These are phyloP conservation scores for Apocrypta bakeri DNA, from an alignment of 1,140 invertebrate species.

Conservation along the genomic window DNA sequence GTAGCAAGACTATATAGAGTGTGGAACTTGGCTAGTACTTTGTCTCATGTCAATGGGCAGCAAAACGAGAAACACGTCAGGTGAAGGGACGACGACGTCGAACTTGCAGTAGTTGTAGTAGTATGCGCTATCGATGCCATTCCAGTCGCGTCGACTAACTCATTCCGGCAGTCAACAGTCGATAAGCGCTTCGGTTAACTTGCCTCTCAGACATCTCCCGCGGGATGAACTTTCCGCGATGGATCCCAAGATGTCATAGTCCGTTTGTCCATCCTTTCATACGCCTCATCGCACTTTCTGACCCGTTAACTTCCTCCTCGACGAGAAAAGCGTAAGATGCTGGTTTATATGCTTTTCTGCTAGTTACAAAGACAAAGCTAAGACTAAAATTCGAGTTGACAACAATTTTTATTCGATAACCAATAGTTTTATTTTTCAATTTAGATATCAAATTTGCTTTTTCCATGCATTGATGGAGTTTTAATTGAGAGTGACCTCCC, in stretches of 20 bases:
- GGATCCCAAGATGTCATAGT: constrained; percentile 30
- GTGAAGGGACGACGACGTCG: background rate
- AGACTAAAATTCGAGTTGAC: constrained; percentile 4
- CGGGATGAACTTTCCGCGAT: constrained; percentile 46
- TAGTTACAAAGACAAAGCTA: background rate
- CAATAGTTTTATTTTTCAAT: constrained; percentile 32
- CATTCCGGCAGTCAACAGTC: constrained; percentile 52
- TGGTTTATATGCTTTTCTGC: constrained; percentile 14
- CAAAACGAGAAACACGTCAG: background rate
- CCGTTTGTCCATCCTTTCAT: background rate
- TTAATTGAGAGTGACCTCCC: background rate
- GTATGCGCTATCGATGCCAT: constrained; percentile 16
- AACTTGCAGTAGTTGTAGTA: background rate
- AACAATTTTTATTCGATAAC: constrained; percentile 23
- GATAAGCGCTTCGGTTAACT: constrained; percentile 56
- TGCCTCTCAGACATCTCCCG: constrained; percentile 50
- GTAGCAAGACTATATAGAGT: constrained; percentile 4
- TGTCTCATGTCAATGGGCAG: background rate
- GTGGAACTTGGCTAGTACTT: background rate
- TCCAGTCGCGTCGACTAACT: constrained; percentile 36
- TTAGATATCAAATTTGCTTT: background rate
- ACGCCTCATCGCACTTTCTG: constrained; percentile 36
- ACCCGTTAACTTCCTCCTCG: constrained; percentile 22
- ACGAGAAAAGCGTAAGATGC: background rate
- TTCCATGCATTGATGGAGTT: background rate